Evolutionary conservation across 2,797 vertebrate species (phyloP).

Genomic region (Catamblyrhynchus diadema): DNA sequence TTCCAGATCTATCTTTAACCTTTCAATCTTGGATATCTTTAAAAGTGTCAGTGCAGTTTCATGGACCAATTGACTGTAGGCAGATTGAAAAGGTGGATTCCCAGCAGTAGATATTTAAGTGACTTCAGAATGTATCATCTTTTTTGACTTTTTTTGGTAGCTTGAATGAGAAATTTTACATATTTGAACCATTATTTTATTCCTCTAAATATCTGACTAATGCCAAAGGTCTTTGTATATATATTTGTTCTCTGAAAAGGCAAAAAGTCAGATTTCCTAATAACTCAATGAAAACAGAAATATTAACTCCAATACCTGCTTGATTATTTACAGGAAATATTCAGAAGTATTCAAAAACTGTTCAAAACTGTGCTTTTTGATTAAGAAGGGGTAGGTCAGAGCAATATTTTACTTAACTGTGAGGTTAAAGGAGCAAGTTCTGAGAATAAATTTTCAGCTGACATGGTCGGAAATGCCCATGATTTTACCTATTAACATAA

Average conservation of each 20-base stretch:
- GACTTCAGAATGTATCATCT: background rate
- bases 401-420: background rate
- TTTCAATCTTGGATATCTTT: background rate
- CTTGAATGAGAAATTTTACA: background rate
- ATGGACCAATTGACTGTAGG: background rate
- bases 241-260: background rate
- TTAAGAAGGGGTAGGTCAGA: background rate
- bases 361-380: background rate
- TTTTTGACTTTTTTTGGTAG: background rate
- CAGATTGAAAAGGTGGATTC: background rate
- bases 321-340: background rate
- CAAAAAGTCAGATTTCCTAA: background rate
- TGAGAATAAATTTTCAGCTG: background rate
- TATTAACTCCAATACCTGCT: accelerated
- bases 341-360: background rate
- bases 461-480: background rate
- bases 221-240: background rate
- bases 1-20: background rate
- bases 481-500: background rate
- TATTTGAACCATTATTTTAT: background rate
- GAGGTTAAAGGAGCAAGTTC: background rate
- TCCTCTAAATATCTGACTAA: background rate
- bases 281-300: background rate
- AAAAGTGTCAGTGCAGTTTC: background rate
- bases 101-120: background rate